Evolutionary conservation across 2,888 invertebrate species (phyloP).

Genomic region (Ichneumoninae sp.): DNA sequence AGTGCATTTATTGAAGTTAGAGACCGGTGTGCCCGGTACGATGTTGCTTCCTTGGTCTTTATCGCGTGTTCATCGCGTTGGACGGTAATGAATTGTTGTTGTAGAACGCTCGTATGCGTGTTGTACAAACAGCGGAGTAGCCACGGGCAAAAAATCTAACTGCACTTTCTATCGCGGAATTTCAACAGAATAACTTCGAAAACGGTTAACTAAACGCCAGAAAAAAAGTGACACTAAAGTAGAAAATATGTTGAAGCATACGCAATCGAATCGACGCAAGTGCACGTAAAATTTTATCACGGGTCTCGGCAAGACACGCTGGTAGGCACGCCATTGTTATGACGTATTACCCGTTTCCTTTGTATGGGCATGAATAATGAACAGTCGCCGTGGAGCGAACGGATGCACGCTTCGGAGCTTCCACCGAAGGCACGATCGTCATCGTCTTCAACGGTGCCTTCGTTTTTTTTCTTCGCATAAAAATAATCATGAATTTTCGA

Average conservation of each 20-base stretch:
- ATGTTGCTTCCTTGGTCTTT: slow-evolving; percentile 20
- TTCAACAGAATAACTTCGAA: neutral
- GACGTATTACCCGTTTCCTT: slow-evolving; percentile 73
- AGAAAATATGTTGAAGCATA: neutral
- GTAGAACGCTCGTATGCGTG: neutral
- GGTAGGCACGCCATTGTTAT: slow-evolving; percentile 56
- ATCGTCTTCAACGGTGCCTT: neutral
- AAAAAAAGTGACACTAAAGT: neutral
- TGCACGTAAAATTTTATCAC: slow-evolving; percentile 1
- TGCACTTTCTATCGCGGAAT: neutral
- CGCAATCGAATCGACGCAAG: slow-evolving; percentile 6
- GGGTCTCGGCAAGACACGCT: neutral
- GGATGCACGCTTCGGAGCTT: slow-evolving; percentile 65
- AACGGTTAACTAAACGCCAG: neutral
- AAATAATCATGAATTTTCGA: neutral
- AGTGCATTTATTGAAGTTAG: neutral
- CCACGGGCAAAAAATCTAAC: neutral
- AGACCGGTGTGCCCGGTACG: neutral
- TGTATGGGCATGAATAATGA: slow-evolving; percentile 74
- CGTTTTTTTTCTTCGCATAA: slow-evolving; percentile 2
- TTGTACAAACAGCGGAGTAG: slow-evolving; percentile 1
- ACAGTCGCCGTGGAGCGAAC: slow-evolving; percentile 62
- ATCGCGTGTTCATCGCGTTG: slow-evolving; percentile 7
- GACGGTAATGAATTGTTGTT: slow-evolving; percentile 19
- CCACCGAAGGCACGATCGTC: slow-evolving; percentile 8